phyloP scores from a whole-genome alignment of 2,888 invertebrate genomes.

The Amphimallon solstitiale region DNA sequence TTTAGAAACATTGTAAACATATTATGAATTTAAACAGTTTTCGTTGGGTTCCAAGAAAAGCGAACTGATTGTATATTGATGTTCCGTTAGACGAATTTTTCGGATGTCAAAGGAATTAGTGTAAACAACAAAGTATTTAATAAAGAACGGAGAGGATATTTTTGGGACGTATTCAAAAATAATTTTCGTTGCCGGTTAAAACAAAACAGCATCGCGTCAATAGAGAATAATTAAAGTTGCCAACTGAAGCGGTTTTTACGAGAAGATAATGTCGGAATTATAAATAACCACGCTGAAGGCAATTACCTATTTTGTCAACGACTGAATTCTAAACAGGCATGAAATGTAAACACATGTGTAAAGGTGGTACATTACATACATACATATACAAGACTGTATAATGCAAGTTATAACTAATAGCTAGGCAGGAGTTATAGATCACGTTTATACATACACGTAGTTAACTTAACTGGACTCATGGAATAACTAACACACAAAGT shows the following conservation, averaged over 20 bases:
- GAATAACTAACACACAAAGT: slow-evolving; percentile 39
- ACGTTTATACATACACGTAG: too few species aligned
- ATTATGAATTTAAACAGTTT: slow-evolving; percentile 27
- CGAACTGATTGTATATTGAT: slow-evolving; percentile 22
- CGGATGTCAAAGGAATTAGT: slow-evolving; percentile 20
- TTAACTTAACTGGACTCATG: too few species aligned
- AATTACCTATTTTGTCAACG: slow-evolving; percentile 64
- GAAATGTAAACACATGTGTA: slow-evolving; percentile 58
- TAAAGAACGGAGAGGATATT: slow-evolving; percentile 23
- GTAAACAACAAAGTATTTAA: slow-evolving; percentile 30
- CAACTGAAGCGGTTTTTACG: slow-evolving; percentile 36
- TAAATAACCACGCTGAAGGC: slow-evolving; percentile 56
- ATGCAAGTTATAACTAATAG: not conserved
- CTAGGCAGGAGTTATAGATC: not conserved
- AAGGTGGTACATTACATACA: slow-evolving; percentile 44
- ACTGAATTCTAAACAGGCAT: slow-evolving; percentile 60
- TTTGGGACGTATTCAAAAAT: slow-evolving; percentile 31
- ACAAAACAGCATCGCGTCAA: slow-evolving; percentile 37
- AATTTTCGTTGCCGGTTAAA: slow-evolving; percentile 26
- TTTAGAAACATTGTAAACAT: slow-evolving; percentile 31
- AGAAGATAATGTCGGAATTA: slow-evolving; percentile 39
- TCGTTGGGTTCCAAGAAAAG: slow-evolving; percentile 11
- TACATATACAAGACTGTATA: slow-evolving; percentile 40
- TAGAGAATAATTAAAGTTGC: slow-evolving; percentile 38
- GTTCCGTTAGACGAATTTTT: slow-evolving; percentile 28